phyloP scores from a whole-genome alignment of 2,888 invertebrate genomes.

The Micropterix aruncella region DNA sequence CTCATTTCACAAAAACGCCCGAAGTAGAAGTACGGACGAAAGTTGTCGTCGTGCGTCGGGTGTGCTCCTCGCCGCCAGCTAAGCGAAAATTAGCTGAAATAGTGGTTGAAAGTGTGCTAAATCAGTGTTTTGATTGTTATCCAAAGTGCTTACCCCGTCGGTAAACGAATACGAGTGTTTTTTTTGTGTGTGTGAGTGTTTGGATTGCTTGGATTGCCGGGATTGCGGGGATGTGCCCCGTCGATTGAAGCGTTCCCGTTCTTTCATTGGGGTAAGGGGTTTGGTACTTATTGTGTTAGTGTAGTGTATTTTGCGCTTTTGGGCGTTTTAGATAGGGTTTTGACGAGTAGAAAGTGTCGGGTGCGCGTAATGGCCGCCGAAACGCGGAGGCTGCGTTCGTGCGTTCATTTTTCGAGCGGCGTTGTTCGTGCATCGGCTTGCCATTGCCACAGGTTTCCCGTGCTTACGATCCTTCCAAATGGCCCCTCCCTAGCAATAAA shows the following conservation, averaged over 20 bases:
- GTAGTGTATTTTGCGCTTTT: too few species aligned
- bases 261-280: not conserved
- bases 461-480: too few species aligned
- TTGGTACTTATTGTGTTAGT: too few species aligned
- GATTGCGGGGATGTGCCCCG: not conserved
- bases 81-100: slow-evolving; percentile 11
- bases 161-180: not conserved
- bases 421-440: too few species aligned
- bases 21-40: slow-evolving; percentile 9
- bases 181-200: not conserved
- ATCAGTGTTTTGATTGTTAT: not conserved
- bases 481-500: too few species aligned
- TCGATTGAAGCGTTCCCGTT: not conserved
- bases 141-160: not conserved
- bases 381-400: too few species aligned
- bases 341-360: too few species aligned
- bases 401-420: too few species aligned
- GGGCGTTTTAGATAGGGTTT: too few species aligned
- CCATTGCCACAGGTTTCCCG: too few species aligned
- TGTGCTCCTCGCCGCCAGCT: slow-evolving; percentile 27
- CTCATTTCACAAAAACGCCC: slow-evolving; percentile 9
- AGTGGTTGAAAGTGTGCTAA: slow-evolving; percentile 6
- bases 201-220: too few species aligned
- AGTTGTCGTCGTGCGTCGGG: slow-evolving; percentile 5
- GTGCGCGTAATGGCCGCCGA: too few species aligned